phyloP scores from a whole-genome alignment of 2,888 invertebrate genomes.

The Tenthredo notha region DNA sequence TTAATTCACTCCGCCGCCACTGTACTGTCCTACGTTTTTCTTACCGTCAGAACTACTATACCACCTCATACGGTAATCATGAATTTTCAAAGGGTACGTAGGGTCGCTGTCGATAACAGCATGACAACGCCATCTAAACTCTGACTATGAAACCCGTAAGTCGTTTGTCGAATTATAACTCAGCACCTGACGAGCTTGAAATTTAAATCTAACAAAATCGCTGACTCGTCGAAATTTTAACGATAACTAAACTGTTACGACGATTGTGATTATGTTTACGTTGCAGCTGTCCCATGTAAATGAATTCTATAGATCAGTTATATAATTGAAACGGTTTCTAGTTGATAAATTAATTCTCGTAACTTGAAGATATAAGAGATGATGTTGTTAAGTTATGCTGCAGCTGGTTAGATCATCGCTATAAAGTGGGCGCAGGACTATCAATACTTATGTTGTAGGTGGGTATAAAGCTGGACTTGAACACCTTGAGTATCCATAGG shows the following conservation, averaged over 20 bases:
- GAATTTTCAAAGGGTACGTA: neutral
- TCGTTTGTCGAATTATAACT: neutral
- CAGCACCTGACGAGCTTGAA: neutral
- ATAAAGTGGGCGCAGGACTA: constrained; percentile 12
- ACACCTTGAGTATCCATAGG: neutral
- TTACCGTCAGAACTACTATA: neutral
- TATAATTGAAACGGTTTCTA: neutral
- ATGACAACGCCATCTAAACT: constrained; percentile 14
- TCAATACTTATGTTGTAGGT: constrained; percentile 4
- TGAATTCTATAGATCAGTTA: neutral
- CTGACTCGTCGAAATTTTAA: neutral
- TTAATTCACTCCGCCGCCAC: constrained; percentile 23
- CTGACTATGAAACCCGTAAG: neutral
- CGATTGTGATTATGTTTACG: neutral
- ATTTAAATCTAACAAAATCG: neutral
- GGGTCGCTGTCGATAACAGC: constrained; percentile 9
- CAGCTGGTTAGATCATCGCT: constrained; percentile 43
- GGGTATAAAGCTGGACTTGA: neutral
- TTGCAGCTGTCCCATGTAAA: neutral
- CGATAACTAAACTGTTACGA: neutral
- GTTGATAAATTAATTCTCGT: neutral
- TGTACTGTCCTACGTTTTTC: neutral
- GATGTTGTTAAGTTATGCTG: neutral
- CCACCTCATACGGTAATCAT: neutral
- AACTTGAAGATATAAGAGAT: neutral